Conservation (phyloP, 2,797 vertebrate species). For the Chromis chromis region DNA sequence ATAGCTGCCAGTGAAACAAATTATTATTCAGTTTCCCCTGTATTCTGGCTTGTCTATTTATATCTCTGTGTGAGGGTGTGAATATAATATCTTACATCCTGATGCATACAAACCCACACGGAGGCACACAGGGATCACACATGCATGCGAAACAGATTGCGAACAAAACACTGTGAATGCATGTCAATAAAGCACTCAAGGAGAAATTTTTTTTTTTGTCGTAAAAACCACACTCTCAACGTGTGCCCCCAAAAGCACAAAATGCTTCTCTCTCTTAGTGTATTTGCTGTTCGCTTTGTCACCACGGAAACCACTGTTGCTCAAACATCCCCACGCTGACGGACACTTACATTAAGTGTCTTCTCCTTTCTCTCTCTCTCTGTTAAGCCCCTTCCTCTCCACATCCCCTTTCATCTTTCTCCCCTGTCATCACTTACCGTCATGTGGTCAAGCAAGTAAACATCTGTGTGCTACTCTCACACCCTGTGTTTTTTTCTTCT, state of each 20-base stretch:
- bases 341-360: slow-evolving; percentile 78
- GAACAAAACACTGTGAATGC: slow-evolving; percentile 50
- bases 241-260: slow-evolving; percentile 65
- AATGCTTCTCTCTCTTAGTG: slow-evolving; percentile 61
- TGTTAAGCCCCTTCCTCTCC: slow-evolving; percentile 41
- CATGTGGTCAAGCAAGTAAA: slow-evolving; percentile 73
- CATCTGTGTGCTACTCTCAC: slow-evolving; percentile 53
- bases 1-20: slow-evolving; percentile 78
- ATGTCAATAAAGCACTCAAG: slow-evolving; percentile 60
- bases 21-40: slow-evolving; percentile 77
- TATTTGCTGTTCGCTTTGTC: slow-evolving; percentile 82
- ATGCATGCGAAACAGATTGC: slow-evolving; percentile 34
- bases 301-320: slow-evolving; percentile 82
- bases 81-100: slow-evolving; percentile 70
- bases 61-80: slow-evolving; percentile 74
- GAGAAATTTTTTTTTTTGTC: slow-evolving; percentile 45
- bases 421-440: slow-evolving; percentile 63
- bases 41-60: slow-evolving; percentile 74
- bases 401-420: slow-evolving; percentile 36
- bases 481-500: slow-evolving; percentile 59
- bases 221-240: slow-evolving; percentile 53
- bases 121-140: slow-evolving; percentile 23
- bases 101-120: slow-evolving; percentile 63
- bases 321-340: slow-evolving; percentile 80
- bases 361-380: slow-evolving; percentile 55